These are phyloP conservation scores for Steinernema carpocapsae DNA, from an alignment of 2,888 invertebrate species.

Conservation along the genomic window DNA sequence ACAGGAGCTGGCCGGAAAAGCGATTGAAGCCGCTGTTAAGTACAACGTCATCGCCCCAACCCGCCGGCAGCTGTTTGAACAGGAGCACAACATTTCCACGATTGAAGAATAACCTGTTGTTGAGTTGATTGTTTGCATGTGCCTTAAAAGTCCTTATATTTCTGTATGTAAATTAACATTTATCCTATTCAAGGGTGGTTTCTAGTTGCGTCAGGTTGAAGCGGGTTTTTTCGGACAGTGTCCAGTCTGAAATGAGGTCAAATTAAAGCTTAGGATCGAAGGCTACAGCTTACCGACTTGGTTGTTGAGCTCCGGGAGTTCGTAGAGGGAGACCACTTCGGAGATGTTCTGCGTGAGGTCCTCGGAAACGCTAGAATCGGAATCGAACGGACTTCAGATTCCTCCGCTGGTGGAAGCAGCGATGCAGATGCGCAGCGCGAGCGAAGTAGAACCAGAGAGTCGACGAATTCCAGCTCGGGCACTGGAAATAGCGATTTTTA, in stretches of 20 bases:
- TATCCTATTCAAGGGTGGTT: not conserved
- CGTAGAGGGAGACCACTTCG: not conserved
- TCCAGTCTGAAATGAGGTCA: too few species aligned
- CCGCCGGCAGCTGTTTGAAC: constrained; percentile 65
- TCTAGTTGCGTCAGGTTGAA: not conserved
- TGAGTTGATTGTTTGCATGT: not conserved
- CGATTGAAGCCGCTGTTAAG: constrained; percentile 58
- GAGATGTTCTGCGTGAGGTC: not conserved
- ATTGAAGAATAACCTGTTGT: constrained; percentile 36
- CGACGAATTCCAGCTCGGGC: not conserved
- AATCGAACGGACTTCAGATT: not conserved
- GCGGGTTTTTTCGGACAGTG: not conserved
- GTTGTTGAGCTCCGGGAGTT: not conserved
- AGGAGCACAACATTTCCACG: constrained; percentile 52
- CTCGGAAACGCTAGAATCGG: not conserved
- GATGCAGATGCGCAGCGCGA: not conserved
- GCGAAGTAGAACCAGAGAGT: not conserved
- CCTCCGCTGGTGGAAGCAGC: not conserved
- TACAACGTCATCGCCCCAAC: constrained; percentile 63
- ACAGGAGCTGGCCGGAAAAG: constrained; percentile 58
- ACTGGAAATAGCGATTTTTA: not conserved
- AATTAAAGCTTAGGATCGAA: too few species aligned
- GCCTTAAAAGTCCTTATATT: constrained; percentile 1
- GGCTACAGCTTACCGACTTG: not conserved
- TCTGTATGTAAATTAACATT: not conserved